These are phyloP conservation scores for Hylaeus anthracinus DNA, from an alignment of 1,140 invertebrate species.

Conservation along the genomic window DNA sequence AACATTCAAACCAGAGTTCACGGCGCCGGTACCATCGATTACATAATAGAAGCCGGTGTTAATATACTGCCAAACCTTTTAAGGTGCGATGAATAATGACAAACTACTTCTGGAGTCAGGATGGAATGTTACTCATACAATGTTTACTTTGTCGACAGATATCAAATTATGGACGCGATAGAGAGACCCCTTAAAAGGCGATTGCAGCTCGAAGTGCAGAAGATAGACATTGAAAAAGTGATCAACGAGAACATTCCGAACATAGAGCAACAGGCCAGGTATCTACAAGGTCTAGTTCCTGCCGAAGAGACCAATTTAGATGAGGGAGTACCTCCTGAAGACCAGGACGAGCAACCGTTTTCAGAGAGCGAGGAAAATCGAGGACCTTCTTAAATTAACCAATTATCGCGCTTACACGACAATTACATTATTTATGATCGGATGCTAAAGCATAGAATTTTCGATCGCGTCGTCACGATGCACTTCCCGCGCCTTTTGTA, in stretches of 20 bases:
- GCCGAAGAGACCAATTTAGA: conserved; percentile 71
- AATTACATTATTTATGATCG: conserved; percentile 9
- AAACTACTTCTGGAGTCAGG: too few species aligned
- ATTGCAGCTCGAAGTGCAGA: conserved; percentile 86
- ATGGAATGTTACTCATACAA: too few species aligned
- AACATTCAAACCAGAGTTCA: conserved; percentile 88
- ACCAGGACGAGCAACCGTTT: conserved; percentile 71
- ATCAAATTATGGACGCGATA: conserved; percentile 91
- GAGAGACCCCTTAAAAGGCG: conserved; percentile 87
- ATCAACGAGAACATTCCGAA: conserved; percentile 86
- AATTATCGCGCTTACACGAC: neutral
- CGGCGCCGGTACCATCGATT: conserved; percentile 91
- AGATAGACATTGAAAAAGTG: conserved; percentile 86
- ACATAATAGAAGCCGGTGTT: conserved; percentile 87
- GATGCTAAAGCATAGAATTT: neutral
- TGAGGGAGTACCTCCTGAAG: conserved; percentile 40
- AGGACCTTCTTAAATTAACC: conserved; percentile 70
- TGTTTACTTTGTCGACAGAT: conserved; percentile 68
- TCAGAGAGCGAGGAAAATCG: conserved; percentile 78
- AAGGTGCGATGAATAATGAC: conserved; percentile 70
- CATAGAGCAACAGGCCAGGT: conserved; percentile 82
- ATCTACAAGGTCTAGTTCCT: conserved; percentile 67
- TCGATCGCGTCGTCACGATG: neutral
- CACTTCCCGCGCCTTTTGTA: conserved; percentile 6
- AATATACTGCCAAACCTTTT: conserved; percentile 91